Percentiles rank a stretch among this genome's conserved stretches.
phyloP scores from a whole-genome alignment of 2,888 invertebrate genomes.

The Volucella zonaria region DNA sequence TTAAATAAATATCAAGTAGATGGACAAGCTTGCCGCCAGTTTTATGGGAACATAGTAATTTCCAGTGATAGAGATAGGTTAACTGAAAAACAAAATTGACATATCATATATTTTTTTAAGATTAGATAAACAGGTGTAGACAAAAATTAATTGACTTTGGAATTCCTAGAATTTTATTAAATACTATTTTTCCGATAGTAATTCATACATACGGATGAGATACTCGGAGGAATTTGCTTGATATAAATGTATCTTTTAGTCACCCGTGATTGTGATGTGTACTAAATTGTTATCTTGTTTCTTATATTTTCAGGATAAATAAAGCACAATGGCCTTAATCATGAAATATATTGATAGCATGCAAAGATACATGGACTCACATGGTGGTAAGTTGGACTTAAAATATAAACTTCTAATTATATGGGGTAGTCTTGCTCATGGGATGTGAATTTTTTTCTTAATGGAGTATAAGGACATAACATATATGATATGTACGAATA shows the following conservation, averaged over 20 bases:
- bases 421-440: background rate
- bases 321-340: slow-evolving; percentile 89
- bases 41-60: background rate
- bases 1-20: background rate
- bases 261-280: background rate
- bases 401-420: background rate
- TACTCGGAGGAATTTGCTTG: background rate
- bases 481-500: no score
- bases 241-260: no score
- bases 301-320: slow-evolving; percentile 83
- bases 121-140: slow-evolving; percentile 24
- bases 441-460: no score
- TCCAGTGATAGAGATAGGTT: background rate
- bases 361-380: slow-evolving; percentile 91
- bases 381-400: slow-evolving; percentile 88
- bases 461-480: no score
- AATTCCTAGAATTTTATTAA: background rate
- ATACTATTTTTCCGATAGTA: no score
- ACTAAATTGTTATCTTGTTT: slow-evolving; percentile 44
- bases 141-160: background rate
- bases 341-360: slow-evolving; percentile 90
- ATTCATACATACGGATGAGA: no score
- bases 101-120: background rate
- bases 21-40: slow-evolving; percentile 5
- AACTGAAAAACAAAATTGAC: no score